Conservation (phyloP, 2,888 invertebrate genomes). For the Drosophila fungiperda region DNA sequence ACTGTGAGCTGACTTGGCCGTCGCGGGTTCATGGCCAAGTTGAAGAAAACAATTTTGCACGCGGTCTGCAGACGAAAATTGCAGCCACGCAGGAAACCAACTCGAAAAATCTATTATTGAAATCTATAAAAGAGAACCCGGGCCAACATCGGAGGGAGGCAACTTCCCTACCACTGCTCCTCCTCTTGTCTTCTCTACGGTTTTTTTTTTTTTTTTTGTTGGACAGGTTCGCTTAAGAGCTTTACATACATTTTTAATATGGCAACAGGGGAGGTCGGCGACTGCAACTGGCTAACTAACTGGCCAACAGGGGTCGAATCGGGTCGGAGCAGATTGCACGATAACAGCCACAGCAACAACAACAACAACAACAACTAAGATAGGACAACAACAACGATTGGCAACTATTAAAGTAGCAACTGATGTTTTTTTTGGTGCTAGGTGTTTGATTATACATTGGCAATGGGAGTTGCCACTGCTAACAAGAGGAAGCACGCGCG, state of each 20-base stretch:
- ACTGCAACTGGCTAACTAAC: slow-evolving; percentile 60
- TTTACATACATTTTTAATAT: slow-evolving; percentile 81
- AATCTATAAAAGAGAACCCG: slow-evolving; percentile 76
- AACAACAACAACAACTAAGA: slow-evolving; percentile 20
- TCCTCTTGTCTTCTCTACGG: not conserved
- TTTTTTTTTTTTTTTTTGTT: slow-evolving; percentile 33
- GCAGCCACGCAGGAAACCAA: slow-evolving; percentile 77
- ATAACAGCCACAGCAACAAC: slow-evolving; percentile 51
- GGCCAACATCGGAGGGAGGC: slow-evolving; percentile 22
- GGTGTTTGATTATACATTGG: slow-evolving; percentile 25
- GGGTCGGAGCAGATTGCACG: slow-evolving; percentile 59
- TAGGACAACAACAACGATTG: slow-evolving; percentile 49
- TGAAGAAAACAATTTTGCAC: slow-evolving; percentile 77
- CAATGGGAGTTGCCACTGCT: slow-evolving; percentile 27
- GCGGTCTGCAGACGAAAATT: slow-evolving; percentile 71
- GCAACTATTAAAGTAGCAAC: slow-evolving; percentile 77
- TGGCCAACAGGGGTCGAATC: slow-evolving; percentile 63
- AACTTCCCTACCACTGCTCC: not conserved
- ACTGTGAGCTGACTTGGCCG: slow-evolving; percentile 40
- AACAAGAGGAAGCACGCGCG: slow-evolving; percentile 65
- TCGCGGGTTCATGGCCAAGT: slow-evolving; percentile 77
- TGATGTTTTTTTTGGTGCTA: slow-evolving; percentile 58
- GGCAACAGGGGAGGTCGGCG: slow-evolving; percentile 34
- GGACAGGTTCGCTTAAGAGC: slow-evolving; percentile 75
- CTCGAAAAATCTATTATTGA: slow-evolving; percentile 81